Conservation (phyloP, 2,888 invertebrate species). For the Oxyteleia sp. region DNA sequence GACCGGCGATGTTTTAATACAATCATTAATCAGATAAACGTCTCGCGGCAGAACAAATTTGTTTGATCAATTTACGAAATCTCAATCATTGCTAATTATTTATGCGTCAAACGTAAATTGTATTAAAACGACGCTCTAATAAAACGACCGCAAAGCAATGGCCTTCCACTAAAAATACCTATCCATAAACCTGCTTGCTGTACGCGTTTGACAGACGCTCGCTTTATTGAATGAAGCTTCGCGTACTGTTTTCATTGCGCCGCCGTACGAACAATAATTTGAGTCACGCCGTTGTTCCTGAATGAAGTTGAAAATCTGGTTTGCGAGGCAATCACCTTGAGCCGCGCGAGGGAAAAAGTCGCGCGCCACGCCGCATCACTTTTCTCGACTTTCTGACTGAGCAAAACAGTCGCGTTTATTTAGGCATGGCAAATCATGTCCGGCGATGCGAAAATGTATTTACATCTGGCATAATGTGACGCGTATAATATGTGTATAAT, state of each 20-base stretch:
- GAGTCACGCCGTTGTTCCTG: conserved; percentile 14
- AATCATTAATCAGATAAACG: conserved; percentile 35
- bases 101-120: conserved; percentile 16
- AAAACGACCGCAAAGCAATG: neutral
- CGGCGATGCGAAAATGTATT: neutral
- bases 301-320: conserved; percentile 59
- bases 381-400: conserved; percentile 1
- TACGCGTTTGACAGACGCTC: conserved; percentile 10
- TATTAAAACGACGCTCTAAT: conserved; percentile 16
- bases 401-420: neutral
- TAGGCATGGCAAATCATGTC: neutral
- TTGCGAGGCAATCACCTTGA: conserved; percentile 38
- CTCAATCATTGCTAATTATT: conserved; percentile 20
- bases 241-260: conserved; percentile 8
- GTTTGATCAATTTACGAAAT: conserved; percentile 29
- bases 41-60: conserved; percentile 20
- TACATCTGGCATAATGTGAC: too few species aligned
- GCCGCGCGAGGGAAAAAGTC: neutral
- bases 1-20: conserved; percentile 25
- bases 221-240: conserved; percentile 30
- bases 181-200: conserved; percentile 7
- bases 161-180: conserved; percentile 16
- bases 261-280: conserved; percentile 12
- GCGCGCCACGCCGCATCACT: neutral
- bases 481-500: too few species aligned